Base-by-base conservation (phyloP, 2,113 vertebrate genomes). In the Triplophysa dalaica region DNA sequence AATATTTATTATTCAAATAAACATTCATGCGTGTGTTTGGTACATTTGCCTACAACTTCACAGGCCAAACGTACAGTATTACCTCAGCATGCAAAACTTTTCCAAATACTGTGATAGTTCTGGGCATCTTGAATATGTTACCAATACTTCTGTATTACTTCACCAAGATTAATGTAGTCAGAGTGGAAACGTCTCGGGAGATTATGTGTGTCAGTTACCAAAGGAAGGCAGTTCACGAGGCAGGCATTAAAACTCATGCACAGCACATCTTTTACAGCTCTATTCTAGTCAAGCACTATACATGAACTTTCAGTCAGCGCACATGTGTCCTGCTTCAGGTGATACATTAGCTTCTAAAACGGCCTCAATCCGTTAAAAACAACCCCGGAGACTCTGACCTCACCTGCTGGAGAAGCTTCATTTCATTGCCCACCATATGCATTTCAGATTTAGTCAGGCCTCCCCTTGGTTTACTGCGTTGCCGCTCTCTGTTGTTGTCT, bases 401-500 rank as follows among this genome's bases (percentile, higher is more conserved):
- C 64, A 76, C 38, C 75, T 78, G 64, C 70, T 81, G 69, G 72
- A 84, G 65, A 70, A 78, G 64, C 45, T 67, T 79, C 70, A 62
- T 70, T 67, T 85, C 77, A 80, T 22, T 2, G n/a, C 58, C 54
- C 65, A 41, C 77, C n/a, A 64, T 68, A 66, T 82, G 78, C 58
- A 75, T 79, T 80, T 85, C 77, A 84, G 77, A 78, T 84, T 75
- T 84, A 80, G 83, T 78, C 26, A 75, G 67, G 65, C 65, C 67
- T 60, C 84, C 78, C 74, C 64, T 38, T 64, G 73, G 45, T 69
- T 78, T 73, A 75, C 64, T 8, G 10, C 38, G 68, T 29, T 67
- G 66, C 65, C 16, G 8, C 41, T 78, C 61, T 56, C 63, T 80
- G 67, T 89, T 85, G 81, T 89, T 91, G 89, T 91, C 89, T 90